phyloP scores from a whole-genome alignment of 2,113 vertebrate species.

The Chaenocephalus aceratus region DNA sequence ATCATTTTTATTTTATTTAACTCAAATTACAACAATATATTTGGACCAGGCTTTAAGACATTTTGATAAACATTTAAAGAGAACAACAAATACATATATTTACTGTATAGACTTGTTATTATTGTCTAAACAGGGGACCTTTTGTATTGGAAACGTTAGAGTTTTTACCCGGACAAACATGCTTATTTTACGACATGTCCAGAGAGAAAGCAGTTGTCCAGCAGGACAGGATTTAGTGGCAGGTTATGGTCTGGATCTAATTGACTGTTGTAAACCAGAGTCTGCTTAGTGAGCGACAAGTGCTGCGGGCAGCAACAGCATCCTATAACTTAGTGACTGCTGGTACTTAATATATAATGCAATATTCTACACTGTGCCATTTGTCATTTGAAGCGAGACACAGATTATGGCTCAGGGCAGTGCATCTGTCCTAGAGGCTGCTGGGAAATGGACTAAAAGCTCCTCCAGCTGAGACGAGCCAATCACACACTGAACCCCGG shows the following conservation, averaged over 20 bases:
- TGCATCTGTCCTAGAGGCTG: slow-evolving; percentile 96
- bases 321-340: slow-evolving; percentile 98
- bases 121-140: not conserved
- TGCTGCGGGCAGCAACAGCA: slow-evolving; percentile 86
- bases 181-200: slow-evolving; percentile 14
- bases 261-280: slow-evolving; percentile 80
- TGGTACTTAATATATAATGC: slow-evolving; percentile 99
- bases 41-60: not conserved
- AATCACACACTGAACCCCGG: slow-evolving; percentile 89
- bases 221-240: slow-evolving; percentile 65
- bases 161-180: not conserved
- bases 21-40: not conserved
- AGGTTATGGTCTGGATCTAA: slow-evolving; percentile 77
- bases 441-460: slow-evolving; percentile 95
- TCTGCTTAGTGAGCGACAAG: slow-evolving; percentile 68
- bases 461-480: slow-evolving; percentile 94
- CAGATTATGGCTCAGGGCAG: slow-evolving; percentile 98
- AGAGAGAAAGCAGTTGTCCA: slow-evolving; percentile 41
- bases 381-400: slow-evolving; percentile 95
- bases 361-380: slow-evolving; percentile 94
- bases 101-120: not conserved
- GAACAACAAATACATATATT: not conserved
- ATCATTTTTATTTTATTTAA: not conserved
- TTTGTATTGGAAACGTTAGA: not conserved
- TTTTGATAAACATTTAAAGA: not conserved